Conservation (phyloP, 35 echinoderm and acorn worm species). For the Lytechinus pictus region DNA sequence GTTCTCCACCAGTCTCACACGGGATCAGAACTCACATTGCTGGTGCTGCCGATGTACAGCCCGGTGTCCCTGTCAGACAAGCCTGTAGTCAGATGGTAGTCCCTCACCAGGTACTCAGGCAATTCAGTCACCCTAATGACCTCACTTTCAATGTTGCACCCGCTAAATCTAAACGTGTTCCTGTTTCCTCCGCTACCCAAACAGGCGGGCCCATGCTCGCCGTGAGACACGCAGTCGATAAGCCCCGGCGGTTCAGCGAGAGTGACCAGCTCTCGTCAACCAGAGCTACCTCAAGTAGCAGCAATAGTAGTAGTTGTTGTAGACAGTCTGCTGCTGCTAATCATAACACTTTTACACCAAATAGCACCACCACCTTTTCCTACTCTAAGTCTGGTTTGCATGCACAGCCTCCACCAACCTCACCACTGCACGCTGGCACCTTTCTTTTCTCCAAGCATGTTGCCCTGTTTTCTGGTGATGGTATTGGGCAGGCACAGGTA, state of each 20-base stretch:
- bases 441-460: conserved; percentile 51
- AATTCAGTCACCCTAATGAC: conserved; percentile 37
- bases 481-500: conserved; percentile 45
- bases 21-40: conserved; percentile 36
- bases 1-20: conserved; percentile 55
- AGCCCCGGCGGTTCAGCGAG: conserved; percentile 69
- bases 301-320: neutral
- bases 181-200: conserved; percentile 14
- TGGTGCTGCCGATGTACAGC: neutral
- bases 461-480: neutral
- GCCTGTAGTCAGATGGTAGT: conserved; percentile 38
- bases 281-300: conserved; percentile 22
- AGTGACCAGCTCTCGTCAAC: conserved; percentile 51
- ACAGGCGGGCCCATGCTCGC: conserved; percentile 15
- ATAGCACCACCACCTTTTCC: neutral
- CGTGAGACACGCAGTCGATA: conserved; percentile 30
- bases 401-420: conserved; percentile 24
- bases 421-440: neutral
- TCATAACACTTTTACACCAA: conserved; percentile 15
- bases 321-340: conserved; percentile 35
- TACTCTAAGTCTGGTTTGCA: conserved; percentile 51
- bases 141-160: conserved; percentile 6
- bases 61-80: conserved; percentile 44
- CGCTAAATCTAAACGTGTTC: conserved; percentile 64
- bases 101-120: conserved; percentile 51